Evolutionary conservation across 2,888 invertebrate genomes (phyloP).

Genomic region (Drosophila antonietae): DNA sequence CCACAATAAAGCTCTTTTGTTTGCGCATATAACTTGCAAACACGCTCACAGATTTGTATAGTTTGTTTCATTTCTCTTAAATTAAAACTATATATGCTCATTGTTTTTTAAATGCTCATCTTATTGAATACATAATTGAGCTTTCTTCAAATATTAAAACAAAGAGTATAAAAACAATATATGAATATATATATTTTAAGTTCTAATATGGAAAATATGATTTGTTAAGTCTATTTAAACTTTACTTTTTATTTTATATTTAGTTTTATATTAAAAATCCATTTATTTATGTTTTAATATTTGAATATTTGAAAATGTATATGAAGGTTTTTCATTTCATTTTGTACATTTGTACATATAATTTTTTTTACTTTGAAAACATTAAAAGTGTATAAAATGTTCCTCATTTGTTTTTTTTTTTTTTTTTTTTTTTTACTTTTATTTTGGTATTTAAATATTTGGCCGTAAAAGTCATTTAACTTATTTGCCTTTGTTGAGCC

Average conservation of each 20-base stretch:
- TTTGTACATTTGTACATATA: background rate
- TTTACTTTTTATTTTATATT: background rate
- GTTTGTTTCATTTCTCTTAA: background rate
- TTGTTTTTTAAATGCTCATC: background rate
- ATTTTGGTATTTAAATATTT: slow-evolving; percentile 45
- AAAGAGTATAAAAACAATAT: no score
- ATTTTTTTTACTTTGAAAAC: background rate
- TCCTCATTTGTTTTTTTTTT: background rate
- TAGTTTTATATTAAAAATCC: background rate
- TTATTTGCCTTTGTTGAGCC: slow-evolving; percentile 46
- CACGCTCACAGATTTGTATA: background rate
- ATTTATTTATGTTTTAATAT: background rate
- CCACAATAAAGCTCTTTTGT: background rate
- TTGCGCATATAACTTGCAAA: background rate
- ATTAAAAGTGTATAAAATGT: slow-evolving; percentile 14
- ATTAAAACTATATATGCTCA: background rate
- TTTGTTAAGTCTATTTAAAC: background rate
- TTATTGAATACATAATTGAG: background rate
- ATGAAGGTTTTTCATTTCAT: background rate
- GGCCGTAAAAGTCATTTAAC: slow-evolving; percentile 53
- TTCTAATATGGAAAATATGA: no score
- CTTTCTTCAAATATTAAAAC: background rate
- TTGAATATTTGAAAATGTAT: background rate
- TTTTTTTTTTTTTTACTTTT: background rate
- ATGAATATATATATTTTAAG: no score